These are phyloP conservation scores for Ramazzottius varieornatus DNA, from an alignment of 2,888 invertebrate species.

Conservation along the genomic window DNA sequence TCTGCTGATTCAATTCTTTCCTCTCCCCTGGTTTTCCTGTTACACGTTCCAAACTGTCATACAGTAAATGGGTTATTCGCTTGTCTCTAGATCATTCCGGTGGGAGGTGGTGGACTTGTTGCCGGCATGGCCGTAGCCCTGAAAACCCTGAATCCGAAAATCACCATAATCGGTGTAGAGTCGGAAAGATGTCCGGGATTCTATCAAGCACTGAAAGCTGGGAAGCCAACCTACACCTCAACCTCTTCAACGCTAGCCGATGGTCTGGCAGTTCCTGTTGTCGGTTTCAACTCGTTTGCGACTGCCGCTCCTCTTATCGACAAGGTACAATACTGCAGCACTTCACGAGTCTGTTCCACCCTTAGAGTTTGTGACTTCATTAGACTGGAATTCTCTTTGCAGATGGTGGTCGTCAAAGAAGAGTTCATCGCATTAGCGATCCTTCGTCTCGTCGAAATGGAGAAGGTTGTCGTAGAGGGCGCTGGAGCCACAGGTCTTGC, in stretches of 20 bases:
- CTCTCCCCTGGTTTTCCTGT: too few species aligned
- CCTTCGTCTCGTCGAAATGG: constrained; percentile 45
- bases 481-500: constrained; percentile 63
- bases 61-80: too few species aligned
- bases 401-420: constrained; percentile 14
- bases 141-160: constrained; percentile 53
- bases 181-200: constrained; percentile 72
- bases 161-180: constrained; percentile 44
- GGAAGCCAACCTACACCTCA: constrained; percentile 38
- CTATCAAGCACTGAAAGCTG: constrained; percentile 38
- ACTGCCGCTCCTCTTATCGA: constrained; percentile 46
- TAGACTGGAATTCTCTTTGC: too few species aligned
- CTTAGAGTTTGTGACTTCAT: too few species aligned
- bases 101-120: constrained; percentile 74
- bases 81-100: constrained; percentile 38
- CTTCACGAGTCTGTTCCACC: neutral
- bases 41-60: too few species aligned
- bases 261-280: constrained; percentile 55
- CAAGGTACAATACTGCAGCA: constrained; percentile 28
- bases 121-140: constrained; percentile 69
- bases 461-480: constrained; percentile 70
- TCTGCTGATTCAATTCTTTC: too few species aligned
- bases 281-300: constrained; percentile 55
- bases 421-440: constrained; percentile 59
- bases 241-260: constrained; percentile 54